Evolutionary conservation across 2,888 invertebrate genomes (phyloP), one percentile per base, ranked within the genome.

Genomic region (Leucophora obtusa): DNA sequence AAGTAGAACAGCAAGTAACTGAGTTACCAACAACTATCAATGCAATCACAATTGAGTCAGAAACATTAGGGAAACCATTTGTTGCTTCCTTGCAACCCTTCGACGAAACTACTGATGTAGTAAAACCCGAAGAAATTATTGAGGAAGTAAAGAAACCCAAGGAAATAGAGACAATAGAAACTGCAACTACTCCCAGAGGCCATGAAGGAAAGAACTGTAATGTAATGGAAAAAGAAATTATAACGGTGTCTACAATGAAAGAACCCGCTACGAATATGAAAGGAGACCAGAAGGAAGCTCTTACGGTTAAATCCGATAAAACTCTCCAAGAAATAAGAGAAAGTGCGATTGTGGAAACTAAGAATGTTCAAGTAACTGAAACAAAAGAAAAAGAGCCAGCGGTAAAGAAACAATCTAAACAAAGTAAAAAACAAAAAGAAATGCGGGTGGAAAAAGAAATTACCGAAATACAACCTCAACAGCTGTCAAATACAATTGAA

Each of bases 11-110:
- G 4, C 54, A 79, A n/a, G 50, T 76, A 47, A 77, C 76, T 14
- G 56, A 80, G 28, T 63, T 83, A n/a, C 82, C 81, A 17, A 63
- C 71, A 3, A 79, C 74, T 6, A 74, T 47, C 4, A 60, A 66
- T 14, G 15, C 18, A 0, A 47, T 47, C n/a, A 56, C n/a, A 35
- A 50, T 38, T 10, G 21, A 53, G 4, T 24, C 18, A 2, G 38
- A 54, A 66, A 47, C 24, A 47, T 21, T 21, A 43, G 66, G 56
- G 47, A 54, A 43, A 66, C 43, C 54, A 7, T 66, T 56, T 21
- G n/a, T 10, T 10, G 66, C 66, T n/a, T 56, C 66, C 2, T 54
- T 66, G 1, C 54, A 66, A 15, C 66, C 66, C 5, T 66, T 56
- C 38, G 38, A 33, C 1, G 78, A 79, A 60, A 66, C 72, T 43